Evolutionary conservation across 2,113 vertebrate genomes (phyloP).

Genomic region (Eulemur rufifrons): DNA sequence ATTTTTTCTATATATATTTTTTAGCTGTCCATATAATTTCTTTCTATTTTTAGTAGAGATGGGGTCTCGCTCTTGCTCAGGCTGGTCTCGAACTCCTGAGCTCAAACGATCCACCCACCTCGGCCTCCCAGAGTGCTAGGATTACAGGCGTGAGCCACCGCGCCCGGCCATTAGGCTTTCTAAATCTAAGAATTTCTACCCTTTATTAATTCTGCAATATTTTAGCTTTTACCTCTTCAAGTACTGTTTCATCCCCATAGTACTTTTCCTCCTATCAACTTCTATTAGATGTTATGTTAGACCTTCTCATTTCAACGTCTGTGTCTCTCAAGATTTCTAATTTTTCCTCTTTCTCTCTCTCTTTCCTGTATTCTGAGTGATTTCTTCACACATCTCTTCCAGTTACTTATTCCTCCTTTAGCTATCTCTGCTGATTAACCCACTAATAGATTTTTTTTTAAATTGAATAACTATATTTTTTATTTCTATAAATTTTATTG

Average conservation of each 20-base stretch:
- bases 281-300: not conserved
- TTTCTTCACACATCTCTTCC: not conserved
- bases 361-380: not conserved
- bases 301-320: not conserved
- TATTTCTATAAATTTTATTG: not conserved
- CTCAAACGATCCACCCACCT: too few species aligned
- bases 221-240: slow-evolving; percentile 38
- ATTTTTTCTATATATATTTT: too few species aligned
- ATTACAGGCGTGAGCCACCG: too few species aligned
- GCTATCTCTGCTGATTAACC: not conserved
- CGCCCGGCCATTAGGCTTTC: not conserved
- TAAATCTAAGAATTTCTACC: not conserved
- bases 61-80: too few species aligned
- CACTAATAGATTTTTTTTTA: not conserved
- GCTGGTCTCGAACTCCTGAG: too few species aligned
- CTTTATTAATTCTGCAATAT: slow-evolving; percentile 21
- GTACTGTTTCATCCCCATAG: not conserved
- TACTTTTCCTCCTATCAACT: not conserved
- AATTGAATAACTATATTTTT: not conserved
- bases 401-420: not conserved
- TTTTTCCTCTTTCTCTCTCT: slow-evolving; percentile 6
- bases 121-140: too few species aligned
- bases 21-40: too few species aligned
- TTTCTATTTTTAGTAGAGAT: too few species aligned
- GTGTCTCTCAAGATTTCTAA: not conserved